phyloP scores from a whole-genome alignment of 1,140 invertebrate genomes.

The Achatina immaculata region DNA sequence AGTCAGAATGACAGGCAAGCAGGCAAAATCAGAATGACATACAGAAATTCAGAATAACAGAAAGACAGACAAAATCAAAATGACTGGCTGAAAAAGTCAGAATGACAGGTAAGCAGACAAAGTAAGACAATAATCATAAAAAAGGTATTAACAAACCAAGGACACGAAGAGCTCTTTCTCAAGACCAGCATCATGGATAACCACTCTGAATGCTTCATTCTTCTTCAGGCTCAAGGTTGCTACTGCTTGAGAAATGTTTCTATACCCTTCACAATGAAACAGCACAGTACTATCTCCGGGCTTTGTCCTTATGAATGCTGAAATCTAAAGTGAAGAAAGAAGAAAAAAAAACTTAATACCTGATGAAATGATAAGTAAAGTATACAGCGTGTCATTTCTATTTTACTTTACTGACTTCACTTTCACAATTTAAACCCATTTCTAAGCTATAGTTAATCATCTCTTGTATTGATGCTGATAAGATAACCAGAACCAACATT shows the following conservation, averaged over 20 bases:
- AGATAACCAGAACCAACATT: too few relatives aligned
- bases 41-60: background rate
- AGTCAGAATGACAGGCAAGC: background rate
- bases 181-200: background rate
- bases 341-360: too few relatives aligned
- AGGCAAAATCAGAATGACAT: background rate
- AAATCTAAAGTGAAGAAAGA: background rate
- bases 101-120: background rate
- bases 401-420: too few relatives aligned
- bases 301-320: background rate
- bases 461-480: too few relatives aligned
- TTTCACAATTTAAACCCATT: too few relatives aligned
- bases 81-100: background rate
- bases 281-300: background rate
- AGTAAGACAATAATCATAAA: background rate
- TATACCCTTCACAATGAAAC: background rate
- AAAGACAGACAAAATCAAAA: background rate
- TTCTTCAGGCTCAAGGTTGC: background rate
- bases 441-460: too few relatives aligned
- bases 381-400: too few relatives aligned
- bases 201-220: background rate
- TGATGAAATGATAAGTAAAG: too few relatives aligned
- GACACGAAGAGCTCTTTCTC: too few relatives aligned
- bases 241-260: background rate
- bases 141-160: background rate